Evolutionary conservation across 2,113 vertebrate genomes (phyloP), one percentile per base, ranked within the genome.

Genomic region (Epinephelus fuscoguttatus): DNA sequence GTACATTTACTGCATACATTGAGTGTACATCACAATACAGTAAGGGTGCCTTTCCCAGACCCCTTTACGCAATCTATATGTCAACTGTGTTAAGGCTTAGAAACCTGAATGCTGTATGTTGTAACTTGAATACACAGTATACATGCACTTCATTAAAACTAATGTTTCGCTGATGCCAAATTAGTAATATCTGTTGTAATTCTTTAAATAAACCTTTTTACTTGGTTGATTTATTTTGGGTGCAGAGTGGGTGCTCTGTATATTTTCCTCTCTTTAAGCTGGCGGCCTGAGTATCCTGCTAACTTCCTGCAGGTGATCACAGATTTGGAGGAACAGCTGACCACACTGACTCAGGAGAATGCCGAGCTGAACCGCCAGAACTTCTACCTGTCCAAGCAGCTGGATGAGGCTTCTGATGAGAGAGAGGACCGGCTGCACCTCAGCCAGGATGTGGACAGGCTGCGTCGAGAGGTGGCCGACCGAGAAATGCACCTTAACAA

Each of bases 401-500:
- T 99, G 0, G 97, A 98, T 0, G 98, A 99, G 84, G 97, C 97
- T 47, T 97, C 97, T 0, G 97, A 98, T 0, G 97, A 97, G 88
- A 96, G 81, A 0, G 97, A 98, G 0, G 98, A 98, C 84, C 94
- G 96, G 0, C 93, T 97, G 19, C 97, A 97, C 79, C 84, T 98
- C 68, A 92, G 97, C 14, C 97, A 97, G 15, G 98, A 99, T 19
- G 97, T 99, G 64, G 97, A 98, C 85, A 95, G 97, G 18, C 95
- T 99, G 79, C 96, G 98, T 47, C 95, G 97, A 0, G 98, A 99
- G 94, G 98, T 99, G 91, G 97, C 98, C 0, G 98, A 99, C 93
- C 89, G 98, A 2, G 98, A 99, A 93, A 99, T 99, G 97, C 98
- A 99, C 91, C 97, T 99, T 3, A 99, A 98, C 94, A 99, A 99